Evolutionary conservation across 1,140 invertebrate species (phyloP).

Genomic region (Drosophila cardini): DNA sequence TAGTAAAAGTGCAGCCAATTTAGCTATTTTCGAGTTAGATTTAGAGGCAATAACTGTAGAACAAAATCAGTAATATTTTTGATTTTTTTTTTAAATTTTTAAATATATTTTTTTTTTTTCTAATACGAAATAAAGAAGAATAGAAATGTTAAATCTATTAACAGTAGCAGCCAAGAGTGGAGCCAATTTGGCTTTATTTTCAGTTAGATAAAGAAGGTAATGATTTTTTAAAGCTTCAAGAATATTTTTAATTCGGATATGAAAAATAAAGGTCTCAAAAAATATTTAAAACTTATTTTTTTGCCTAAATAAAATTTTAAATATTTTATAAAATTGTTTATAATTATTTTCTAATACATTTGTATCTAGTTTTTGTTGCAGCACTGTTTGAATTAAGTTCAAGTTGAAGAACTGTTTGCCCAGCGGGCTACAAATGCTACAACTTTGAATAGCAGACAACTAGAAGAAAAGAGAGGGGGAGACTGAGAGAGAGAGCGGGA

Average conservation of each 20-base stretch:
- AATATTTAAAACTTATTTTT: no score
- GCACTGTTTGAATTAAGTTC: constrained; percentile 13
- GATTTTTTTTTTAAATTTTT: neutral
- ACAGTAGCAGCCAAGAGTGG: no score
- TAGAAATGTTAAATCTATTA: no score
- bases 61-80: neutral
- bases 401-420: constrained; percentile 38
- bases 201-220: no score
- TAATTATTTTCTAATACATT: neutral
- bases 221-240: no score
- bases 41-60: neutral
- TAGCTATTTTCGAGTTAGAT: constrained; percentile 9
- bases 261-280: no score
- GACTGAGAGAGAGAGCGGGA: neutral
- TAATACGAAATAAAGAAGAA: no score
- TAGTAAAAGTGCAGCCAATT: constrained; percentile 8
- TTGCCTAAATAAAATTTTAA: neutral
- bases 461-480: neutral
- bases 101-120: no score
- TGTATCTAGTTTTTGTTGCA: neutral
- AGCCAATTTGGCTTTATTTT: no score
- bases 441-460: constrained; percentile 60
- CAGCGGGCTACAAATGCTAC: constrained; percentile 52
- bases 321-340: no score
- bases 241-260: no score